These are phyloP conservation scores for Caenorhabditis sp. DNA, from an alignment of 2,888 invertebrate species.

Conservation along the genomic window DNA sequence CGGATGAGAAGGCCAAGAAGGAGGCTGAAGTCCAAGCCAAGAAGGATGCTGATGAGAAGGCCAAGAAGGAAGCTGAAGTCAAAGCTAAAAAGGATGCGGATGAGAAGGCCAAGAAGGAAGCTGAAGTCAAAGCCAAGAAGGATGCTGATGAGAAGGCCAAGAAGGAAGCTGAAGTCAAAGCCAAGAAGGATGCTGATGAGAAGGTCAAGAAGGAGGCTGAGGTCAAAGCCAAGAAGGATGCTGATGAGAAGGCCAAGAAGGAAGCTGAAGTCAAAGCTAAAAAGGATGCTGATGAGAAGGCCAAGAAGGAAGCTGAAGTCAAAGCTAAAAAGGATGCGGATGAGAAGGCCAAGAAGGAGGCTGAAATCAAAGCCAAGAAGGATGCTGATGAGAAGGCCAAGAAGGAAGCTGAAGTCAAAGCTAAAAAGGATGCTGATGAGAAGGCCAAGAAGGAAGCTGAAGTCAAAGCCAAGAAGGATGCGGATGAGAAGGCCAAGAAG, in stretches of 20 bases:
- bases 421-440: conserved; percentile 5
- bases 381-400: conserved; percentile 18
- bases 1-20: conserved; percentile 1
- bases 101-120: background rate
- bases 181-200: conserved; percentile 10
- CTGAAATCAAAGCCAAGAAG: conserved; percentile 11
- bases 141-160: conserved; percentile 1
- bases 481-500: conserved; percentile 21
- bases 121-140: background rate
- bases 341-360: conserved; percentile 1
- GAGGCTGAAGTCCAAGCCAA: background rate
- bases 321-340: background rate
- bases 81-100: background rate
- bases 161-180: conserved; percentile 8
- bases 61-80: background rate
- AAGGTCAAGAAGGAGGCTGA: conserved; percentile 8
- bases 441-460: conserved; percentile 24
- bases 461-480: conserved; percentile 14
- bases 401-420: conserved; percentile 19
- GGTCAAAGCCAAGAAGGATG: conserved; percentile 6
- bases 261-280: conserved; percentile 4
- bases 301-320: conserved; percentile 1
- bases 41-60: background rate
- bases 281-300: conserved; percentile 1
- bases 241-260: conserved; percentile 2